These are phyloP conservation scores for Myanophis thanlyinensis DNA, from an alignment of 2,113 vertebrate species.

Conservation along the genomic window DNA sequence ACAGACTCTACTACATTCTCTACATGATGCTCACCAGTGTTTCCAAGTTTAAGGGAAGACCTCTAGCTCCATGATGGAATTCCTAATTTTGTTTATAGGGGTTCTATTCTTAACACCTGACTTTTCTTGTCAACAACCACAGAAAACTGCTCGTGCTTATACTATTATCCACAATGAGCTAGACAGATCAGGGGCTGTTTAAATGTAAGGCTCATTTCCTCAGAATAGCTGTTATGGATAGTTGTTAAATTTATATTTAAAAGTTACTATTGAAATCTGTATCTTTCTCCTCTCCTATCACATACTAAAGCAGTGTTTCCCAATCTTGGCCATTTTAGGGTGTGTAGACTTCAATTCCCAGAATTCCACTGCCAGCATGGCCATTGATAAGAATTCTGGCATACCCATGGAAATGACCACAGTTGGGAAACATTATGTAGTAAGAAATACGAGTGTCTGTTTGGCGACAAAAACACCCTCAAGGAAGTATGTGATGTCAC, in stretches of 20 bases:
- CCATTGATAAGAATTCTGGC: too few relatives aligned
- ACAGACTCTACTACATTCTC: too few relatives aligned
- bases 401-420: too few relatives aligned
- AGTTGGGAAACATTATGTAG: background rate
- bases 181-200: background rate
- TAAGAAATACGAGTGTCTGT: background rate
- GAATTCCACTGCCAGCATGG: too few relatives aligned
- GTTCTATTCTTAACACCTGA: background rate
- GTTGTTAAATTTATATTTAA: background rate
- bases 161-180: background rate
- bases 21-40: background rate
- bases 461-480: too few relatives aligned
- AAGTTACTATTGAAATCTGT: background rate
- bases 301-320: background rate
- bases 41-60: background rate
- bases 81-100: background rate
- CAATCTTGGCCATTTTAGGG: too few relatives aligned
- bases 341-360: too few relatives aligned
- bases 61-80: too few relatives aligned
- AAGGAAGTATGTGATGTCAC: too few relatives aligned
- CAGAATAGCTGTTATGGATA: background rate
- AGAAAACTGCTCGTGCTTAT: background rate
- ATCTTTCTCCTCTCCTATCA: background rate
- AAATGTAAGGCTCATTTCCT: too few relatives aligned
- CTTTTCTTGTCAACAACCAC: background rate